Evolutionary conservation across 2,113 vertebrate genomes (phyloP).

Genomic region (Choloepus hoffmanni): DNA sequence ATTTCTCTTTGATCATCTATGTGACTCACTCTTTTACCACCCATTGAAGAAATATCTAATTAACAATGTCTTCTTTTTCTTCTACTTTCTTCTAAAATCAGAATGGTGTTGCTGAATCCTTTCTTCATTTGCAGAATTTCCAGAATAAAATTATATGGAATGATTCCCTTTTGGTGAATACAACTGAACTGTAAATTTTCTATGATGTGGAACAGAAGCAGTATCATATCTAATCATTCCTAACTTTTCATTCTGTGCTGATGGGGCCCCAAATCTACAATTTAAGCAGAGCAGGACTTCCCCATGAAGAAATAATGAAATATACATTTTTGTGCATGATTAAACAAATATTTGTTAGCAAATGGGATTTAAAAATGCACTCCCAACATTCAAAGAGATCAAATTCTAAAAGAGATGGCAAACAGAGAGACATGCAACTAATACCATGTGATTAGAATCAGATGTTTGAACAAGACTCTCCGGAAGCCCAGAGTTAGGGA

Average conservation of each 20-base stretch:
- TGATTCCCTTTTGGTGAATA: background rate
- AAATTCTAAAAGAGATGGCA: conserved; percentile 53
- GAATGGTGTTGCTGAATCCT: background rate
- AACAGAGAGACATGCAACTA: conserved; percentile 11
- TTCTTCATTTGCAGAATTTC: conserved; percentile 15
- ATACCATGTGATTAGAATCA: conserved; percentile 41
- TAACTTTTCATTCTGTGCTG: background rate
- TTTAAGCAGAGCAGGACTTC: conserved; percentile 37
- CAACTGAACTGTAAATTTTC: background rate
- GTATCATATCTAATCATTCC: background rate
- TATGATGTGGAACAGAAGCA: background rate
- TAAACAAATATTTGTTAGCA: conserved; percentile 67
- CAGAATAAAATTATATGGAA: background rate
- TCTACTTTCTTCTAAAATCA: background rate
- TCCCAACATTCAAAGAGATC: conserved; percentile 15
- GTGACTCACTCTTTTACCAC: background rate
- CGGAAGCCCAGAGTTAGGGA: background rate
- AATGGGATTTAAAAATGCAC: conserved; percentile 52
- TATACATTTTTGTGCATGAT: conserved; percentile 55
- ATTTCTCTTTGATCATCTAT: background rate
- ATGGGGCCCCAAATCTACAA: background rate
- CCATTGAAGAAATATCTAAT: conserved; percentile 42
- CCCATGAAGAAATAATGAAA: conserved; percentile 46
- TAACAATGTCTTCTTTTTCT: background rate
- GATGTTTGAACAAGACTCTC: conserved; percentile 14